Evolutionary conservation across 2,888 invertebrate species (phyloP), one percentile per base, ranked within the genome.

Genomic region (Omphaloscelis lunosa): DNA sequence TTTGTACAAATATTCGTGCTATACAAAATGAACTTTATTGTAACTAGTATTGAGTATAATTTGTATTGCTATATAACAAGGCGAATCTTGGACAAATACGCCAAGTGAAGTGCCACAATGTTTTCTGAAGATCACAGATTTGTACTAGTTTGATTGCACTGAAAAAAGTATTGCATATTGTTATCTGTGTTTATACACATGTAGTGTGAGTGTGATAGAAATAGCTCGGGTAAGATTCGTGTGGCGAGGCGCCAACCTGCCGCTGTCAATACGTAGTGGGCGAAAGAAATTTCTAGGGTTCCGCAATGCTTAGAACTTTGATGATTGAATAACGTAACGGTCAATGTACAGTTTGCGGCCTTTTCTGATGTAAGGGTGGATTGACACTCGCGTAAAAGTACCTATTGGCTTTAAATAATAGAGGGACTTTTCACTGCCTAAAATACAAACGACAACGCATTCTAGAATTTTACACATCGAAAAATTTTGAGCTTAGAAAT

Each of bases 181-280:
- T 65, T 78, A 81, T 81, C 77, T 75, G 53, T 83, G 69, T 82
- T 79, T 77, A 80, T 71, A 82, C 80, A 81, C 62, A 51, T 70
- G 62, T 61, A 51, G 79, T 59, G 45, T 83, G 59, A 62, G 9
- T 70, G 63, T 81, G 66, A 86, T 89, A 91, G 89, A 92, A 91
- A 92, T 93, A 93, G 90, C 84, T 72, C 75, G 79, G 79, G 85
- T 88, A n/a, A 83, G 82, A 84, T 87, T 80, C 72, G 70, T 72
- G 80, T 92, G 94, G 94, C 92, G 51, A 69, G 68, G 80, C 82
- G 94, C 94, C 94, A 94, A 89, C 65, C 81, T 75, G 70, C 83
- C 90, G 89, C 84, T 90, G 90, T 91, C 89, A 87, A 84, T 88
- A 82, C 67, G 85, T 74, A 82, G 75, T 78, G 75, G 75, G 80